These are phyloP conservation scores for Sebastes diploproa DNA, from an alignment of 2,797 vertebrate species.

Conservation along the genomic window DNA sequence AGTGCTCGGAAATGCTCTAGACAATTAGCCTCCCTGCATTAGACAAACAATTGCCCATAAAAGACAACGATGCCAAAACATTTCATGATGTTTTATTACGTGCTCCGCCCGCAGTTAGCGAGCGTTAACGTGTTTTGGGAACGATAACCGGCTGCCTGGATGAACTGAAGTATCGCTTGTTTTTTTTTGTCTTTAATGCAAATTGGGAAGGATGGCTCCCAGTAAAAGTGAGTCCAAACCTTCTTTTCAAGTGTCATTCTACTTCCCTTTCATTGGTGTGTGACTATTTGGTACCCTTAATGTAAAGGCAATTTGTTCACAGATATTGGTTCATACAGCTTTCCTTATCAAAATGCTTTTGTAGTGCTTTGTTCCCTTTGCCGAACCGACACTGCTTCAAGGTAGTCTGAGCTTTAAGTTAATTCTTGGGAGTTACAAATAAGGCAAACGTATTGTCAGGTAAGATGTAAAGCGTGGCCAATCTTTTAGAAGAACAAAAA, in stretches of 20 bases:
- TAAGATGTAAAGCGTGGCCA: slow-evolving; percentile 44
- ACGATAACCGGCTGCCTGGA: slow-evolving; percentile 57
- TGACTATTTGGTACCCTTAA: slow-evolving; percentile 78
- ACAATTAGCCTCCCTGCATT: slow-evolving; percentile 69
- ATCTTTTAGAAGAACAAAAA: slow-evolving; percentile 29
- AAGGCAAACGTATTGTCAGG: slow-evolving; percentile 59
- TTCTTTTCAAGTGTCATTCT: slow-evolving; percentile 69
- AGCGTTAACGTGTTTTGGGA: slow-evolving; percentile 60
- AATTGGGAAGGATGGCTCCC: slow-evolving; percentile 70
- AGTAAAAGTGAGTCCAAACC: slow-evolving; percentile 58
- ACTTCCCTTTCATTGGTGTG: slow-evolving; percentile 65
- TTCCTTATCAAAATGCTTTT: slow-evolving; percentile 70
- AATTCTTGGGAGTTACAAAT: slow-evolving; percentile 52
- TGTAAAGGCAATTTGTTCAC: slow-evolving; percentile 80
- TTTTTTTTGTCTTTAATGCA: slow-evolving; percentile 53
- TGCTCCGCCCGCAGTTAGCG: slow-evolving; percentile 50
- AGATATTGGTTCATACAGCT: slow-evolving; percentile 80
- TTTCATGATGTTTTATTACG: slow-evolving; percentile 57
- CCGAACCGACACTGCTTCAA: slow-evolving; percentile 69
- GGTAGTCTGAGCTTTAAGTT: slow-evolving; percentile 69
- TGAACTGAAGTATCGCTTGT: slow-evolving; percentile 50
- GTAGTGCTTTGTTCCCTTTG: slow-evolving; percentile 65
- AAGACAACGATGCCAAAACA: slow-evolving; percentile 62
- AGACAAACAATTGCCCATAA: slow-evolving; percentile 69
- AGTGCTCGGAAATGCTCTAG: slow-evolving; percentile 68